These are phyloP conservation scores for Solea senegalensis DNA, from an alignment of 2,113 vertebrate genomes.

Conservation along the genomic window DNA sequence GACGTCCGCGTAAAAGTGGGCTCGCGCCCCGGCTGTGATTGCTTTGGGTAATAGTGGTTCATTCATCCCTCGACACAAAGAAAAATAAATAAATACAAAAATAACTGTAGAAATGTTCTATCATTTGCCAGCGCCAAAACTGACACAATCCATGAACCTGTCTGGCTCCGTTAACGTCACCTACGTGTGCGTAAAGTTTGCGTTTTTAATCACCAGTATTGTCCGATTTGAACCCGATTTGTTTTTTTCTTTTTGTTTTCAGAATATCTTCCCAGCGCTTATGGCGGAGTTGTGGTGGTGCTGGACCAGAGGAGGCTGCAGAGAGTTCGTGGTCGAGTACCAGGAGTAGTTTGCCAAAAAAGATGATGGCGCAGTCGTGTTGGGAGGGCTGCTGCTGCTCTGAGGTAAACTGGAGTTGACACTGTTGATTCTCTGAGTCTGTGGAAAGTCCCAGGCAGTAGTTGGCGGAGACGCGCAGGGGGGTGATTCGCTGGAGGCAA, in stretches of 20 bases:
- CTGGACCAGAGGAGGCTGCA: slow-evolving; percentile 85
- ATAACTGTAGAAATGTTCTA: slow-evolving; percentile 80
- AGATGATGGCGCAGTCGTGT: slow-evolving; percentile 81
- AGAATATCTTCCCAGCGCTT: slow-evolving; percentile 92
- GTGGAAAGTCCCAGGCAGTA: slow-evolving; percentile 91
- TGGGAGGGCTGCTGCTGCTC: slow-evolving; percentile 80
- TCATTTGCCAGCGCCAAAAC: slow-evolving; percentile 51
- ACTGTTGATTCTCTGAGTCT: slow-evolving; percentile 84
- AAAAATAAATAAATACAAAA: slow-evolving; percentile 88
- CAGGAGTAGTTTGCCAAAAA: slow-evolving; percentile 94
- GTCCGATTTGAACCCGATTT: slow-evolving; percentile 57
- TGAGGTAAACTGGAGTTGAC: slow-evolving; percentile 82
- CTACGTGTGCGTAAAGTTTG: slow-evolving; percentile 52
- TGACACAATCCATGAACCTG: slow-evolving; percentile 56
- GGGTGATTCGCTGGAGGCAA: slow-evolving; percentile 86
- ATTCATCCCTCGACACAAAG: slow-evolving; percentile 68
- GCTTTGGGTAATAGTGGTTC: slow-evolving; percentile 84
- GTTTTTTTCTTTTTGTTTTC: slow-evolving; percentile 49
- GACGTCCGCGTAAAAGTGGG: slow-evolving; percentile 66
- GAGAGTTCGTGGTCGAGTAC: slow-evolving; percentile 88
- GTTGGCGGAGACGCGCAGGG: slow-evolving; percentile 86
- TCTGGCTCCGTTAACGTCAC: slow-evolving; percentile 53
- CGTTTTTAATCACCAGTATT: slow-evolving; percentile 62
- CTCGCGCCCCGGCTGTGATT: slow-evolving; percentile 67
- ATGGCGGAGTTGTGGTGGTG: slow-evolving; percentile 87